phyloP scores from a whole-genome alignment of 2,113 vertebrate species.

The Lichenostomus cassidix region DNA sequence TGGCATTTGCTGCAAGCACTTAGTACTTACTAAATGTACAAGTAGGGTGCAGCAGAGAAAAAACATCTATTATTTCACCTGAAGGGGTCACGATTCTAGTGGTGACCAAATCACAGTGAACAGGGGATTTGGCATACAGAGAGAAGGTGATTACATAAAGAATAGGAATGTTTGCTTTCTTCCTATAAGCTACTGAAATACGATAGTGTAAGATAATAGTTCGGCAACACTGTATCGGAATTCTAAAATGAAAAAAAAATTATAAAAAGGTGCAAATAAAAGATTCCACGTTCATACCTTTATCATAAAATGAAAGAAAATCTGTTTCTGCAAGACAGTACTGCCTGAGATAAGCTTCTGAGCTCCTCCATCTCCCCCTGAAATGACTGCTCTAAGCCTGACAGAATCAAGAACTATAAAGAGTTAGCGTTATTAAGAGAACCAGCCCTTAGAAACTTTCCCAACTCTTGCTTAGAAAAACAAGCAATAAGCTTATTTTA shows the following conservation, averaged over 20 bases:
- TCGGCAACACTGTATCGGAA: not conserved
- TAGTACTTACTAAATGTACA: not conserved
- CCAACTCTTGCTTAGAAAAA: not conserved
- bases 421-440: not conserved
- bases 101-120: not conserved
- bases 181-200: not conserved
- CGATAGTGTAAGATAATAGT: not conserved
- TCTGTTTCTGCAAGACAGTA: not conserved
- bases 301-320: not conserved
- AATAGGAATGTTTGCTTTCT: not conserved
- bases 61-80: not conserved
- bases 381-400: not conserved
- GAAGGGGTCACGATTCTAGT: not conserved
- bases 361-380: not conserved
- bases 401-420: not conserved
- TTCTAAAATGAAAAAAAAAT: not conserved
- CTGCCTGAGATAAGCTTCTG: not conserved
- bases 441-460: constrained; percentile 15
- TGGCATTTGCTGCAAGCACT: not conserved
- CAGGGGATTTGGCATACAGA: not conserved
- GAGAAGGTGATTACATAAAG: not conserved
- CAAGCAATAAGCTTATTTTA: not conserved
- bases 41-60: not conserved
- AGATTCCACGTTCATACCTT: not conserved
- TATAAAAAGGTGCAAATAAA: not conserved